These are phyloP conservation scores for Myiothlypis chrysogaster DNA, from an alignment of 2,797 vertebrate genomes.

Conservation along the genomic window DNA sequence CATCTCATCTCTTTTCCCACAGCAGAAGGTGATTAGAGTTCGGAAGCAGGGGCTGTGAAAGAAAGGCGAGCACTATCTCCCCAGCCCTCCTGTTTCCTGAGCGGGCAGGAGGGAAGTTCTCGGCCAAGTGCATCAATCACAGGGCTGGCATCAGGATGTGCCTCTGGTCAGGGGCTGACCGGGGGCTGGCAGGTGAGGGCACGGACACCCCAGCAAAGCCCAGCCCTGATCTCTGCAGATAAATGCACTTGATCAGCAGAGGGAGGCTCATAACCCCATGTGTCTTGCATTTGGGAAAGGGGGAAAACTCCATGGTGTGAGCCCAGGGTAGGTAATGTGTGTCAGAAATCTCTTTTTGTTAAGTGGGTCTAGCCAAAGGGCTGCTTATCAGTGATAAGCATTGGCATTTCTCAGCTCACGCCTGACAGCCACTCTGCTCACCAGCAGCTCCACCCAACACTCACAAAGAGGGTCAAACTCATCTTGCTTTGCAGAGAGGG, in stretches of 20 bases:
- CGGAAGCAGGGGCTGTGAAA: conserved; percentile 84
- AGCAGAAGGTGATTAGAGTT: conserved; percentile 97
- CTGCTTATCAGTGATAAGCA: not conserved
- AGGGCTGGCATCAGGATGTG: conserved; percentile 82
- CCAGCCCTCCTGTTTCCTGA: conserved; percentile 87
- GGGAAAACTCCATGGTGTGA: not conserved
- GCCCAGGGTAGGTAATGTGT: not conserved
- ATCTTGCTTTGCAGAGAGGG: not conserved
- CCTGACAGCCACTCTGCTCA: not conserved
- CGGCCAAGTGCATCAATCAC: conserved; percentile 90
- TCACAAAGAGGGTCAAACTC: not conserved
- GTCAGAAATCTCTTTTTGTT: not conserved
- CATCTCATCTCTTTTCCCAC: conserved; percentile 99
- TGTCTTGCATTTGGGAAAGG: not conserved
- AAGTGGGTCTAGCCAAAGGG: not conserved
- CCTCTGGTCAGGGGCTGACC: conserved; percentile 75
- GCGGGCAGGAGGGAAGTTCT: conserved; percentile 78
- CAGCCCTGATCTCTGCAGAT: conserved; percentile 47
- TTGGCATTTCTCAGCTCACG: not conserved
- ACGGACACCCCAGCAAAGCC: conserved; percentile 30
- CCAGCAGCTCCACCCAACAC: not conserved
- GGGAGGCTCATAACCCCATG: not conserved
- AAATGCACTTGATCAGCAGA: conserved; percentile 23
- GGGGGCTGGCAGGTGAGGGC: conserved; percentile 84
- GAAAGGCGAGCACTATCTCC: conserved; percentile 87